Conservation (phyloP, 2,113 vertebrate species). For the Bostrychus sinensis region DNA sequence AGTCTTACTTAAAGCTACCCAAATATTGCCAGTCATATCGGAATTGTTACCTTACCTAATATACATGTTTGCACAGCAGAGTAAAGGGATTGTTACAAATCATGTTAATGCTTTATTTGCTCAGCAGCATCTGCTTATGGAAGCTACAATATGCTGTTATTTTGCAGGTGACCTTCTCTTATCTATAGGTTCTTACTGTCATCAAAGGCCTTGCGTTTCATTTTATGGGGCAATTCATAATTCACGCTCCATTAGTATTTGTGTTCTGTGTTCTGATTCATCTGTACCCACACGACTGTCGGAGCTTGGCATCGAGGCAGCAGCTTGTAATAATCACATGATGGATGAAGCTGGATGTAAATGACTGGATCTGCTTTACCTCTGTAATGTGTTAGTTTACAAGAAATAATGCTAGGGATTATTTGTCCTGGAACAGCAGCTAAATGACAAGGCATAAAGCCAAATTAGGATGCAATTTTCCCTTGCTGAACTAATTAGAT, state of each 20-base stretch:
- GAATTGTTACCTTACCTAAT: not conserved
- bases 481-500: not conserved
- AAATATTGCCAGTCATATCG: no score
- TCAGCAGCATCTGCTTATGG: constrained; percentile 20
- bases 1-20: no score
- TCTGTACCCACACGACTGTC: constrained; percentile 24
- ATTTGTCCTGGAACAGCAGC: constrained; percentile 4
- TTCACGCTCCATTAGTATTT: constrained; percentile 29
- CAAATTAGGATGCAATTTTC: constrained; percentile 2
- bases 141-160: constrained; percentile 3
- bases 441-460: not conserved
- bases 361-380: constrained; percentile 7
- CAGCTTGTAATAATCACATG: constrained; percentile 29
- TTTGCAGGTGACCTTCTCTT: constrained; percentile 28
- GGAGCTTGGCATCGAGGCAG: not conserved
- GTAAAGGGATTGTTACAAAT: constrained; percentile 19
- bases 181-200: not conserved
- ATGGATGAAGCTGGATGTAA: constrained; percentile 30
- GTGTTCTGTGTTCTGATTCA: constrained; percentile 22
- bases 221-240: constrained; percentile 36
- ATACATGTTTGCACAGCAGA: not conserved
- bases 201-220: constrained; percentile 9
- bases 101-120: constrained; percentile 11
- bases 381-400: constrained; percentile 10
- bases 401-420: not conserved